A percentile compares a stretch with the other conserved stretches of the same genome.
phyloP scores from a whole-genome alignment of 2,113 vertebrate species.

The Neopipo cinnamomea region DNA sequence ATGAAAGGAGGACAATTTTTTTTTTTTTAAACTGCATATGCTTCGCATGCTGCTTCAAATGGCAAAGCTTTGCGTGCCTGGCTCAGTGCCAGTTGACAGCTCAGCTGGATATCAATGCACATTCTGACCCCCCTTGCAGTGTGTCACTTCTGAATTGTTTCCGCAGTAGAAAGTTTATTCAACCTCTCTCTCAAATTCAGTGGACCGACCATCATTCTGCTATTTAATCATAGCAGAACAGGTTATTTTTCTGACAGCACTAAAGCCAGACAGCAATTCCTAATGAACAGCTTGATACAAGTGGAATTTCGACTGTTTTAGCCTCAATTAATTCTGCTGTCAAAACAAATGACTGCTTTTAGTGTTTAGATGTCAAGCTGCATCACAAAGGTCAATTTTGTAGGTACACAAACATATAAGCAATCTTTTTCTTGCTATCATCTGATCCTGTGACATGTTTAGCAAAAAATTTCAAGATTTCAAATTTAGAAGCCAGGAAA shows the following conservation, averaged over 20 bases:
- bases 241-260: constrained; percentile 92
- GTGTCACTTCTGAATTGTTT: constrained; percentile 92
- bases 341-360: constrained; percentile 90
- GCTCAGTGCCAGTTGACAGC: constrained; percentile 89
- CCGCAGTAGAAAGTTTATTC: constrained; percentile 94
- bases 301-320: constrained; percentile 88
- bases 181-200: constrained; percentile 85
- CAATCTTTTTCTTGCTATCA: constrained; percentile 67
- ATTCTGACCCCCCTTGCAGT: constrained; percentile 81
- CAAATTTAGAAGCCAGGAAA: constrained; percentile 13
- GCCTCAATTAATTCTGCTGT: constrained; percentile 95
- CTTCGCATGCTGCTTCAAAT: constrained; percentile 80
- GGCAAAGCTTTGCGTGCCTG: constrained; percentile 86
- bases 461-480: constrained; percentile 4
- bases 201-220: constrained; percentile 80
- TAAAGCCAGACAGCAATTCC: constrained; percentile 80
- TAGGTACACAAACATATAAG: constrained; percentile 75
- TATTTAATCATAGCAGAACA: constrained; percentile 83
- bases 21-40: constrained; percentile 75
- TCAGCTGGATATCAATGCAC: constrained; percentile 92
- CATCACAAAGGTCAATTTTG: constrained; percentile 82
- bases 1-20: constrained; percentile 61
- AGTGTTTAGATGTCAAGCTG: constrained; percentile 75
- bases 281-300: constrained; percentile 91
- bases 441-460: constrained; percentile 52